Evolutionary conservation across 2,113 vertebrate genomes (phyloP).

Genomic region (Myrmecophaga tridactyla): DNA sequence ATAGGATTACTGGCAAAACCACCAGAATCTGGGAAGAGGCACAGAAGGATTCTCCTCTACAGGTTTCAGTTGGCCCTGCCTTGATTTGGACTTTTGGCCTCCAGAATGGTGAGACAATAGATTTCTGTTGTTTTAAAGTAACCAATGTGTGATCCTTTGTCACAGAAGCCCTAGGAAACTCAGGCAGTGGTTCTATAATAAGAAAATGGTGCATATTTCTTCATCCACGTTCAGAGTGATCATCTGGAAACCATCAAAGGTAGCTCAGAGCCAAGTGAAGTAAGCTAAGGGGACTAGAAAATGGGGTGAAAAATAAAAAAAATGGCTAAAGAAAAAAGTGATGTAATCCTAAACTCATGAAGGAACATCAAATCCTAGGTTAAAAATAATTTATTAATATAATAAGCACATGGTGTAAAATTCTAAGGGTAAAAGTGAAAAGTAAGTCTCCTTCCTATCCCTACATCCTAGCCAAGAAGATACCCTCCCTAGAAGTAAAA

Average conservation of each 20-base stretch:
- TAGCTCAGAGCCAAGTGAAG: too few species aligned
- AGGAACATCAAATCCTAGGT: background rate
- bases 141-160: too few species aligned
- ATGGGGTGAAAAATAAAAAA: background rate
- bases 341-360: background rate
- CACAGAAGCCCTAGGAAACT: too few species aligned
- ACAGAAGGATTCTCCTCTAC: too few species aligned
- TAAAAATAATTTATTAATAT: background rate
- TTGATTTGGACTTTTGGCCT: too few species aligned
- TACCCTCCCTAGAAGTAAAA: background rate
- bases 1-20: too few species aligned
- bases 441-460: background rate
- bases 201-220: background rate
- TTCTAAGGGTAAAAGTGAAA: conserved; percentile 15
- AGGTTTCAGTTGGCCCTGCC: too few species aligned
- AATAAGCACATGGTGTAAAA: background rate
- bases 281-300: background rate
- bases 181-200: background rate
- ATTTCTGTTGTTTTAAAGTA: too few species aligned
- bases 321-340: background rate
- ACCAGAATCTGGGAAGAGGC: too few species aligned
- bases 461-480: background rate
- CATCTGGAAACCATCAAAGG: background rate
- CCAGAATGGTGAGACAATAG: too few species aligned
- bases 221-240: background rate